phyloP scores from a whole-genome alignment of 2,113 vertebrate species.

The Taxidea taxus region DNA sequence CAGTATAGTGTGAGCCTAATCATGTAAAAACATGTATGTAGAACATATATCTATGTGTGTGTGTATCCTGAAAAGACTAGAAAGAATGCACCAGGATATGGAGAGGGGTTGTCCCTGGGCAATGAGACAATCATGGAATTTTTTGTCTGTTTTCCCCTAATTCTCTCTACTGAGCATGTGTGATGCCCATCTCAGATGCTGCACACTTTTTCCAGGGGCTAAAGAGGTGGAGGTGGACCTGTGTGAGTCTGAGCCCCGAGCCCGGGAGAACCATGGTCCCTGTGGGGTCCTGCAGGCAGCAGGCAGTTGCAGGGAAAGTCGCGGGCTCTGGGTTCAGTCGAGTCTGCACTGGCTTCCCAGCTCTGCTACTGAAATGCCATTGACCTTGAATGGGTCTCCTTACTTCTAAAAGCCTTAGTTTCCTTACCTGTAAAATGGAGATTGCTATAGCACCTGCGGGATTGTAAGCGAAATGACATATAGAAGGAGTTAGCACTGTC shows the following conservation, averaged over 20 bases:
- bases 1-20: background rate
- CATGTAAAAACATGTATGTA: background rate
- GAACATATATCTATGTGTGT: background rate
- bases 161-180: background rate
- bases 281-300: fast-evolving
- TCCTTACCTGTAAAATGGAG: background rate
- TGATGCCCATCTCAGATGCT: background rate
- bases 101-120: background rate
- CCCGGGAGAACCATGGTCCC: fast-evolving
- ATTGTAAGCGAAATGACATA: fast-evolving
- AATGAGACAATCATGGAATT: background rate
- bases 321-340: background rate
- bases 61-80: background rate
- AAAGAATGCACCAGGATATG: too few species aligned
- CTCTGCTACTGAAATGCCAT: fast-evolving
- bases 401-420: background rate
- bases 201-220: background rate
- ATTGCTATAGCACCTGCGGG: too few species aligned
- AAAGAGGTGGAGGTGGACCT: background rate
- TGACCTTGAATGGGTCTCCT: background rate
- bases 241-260: too few species aligned
- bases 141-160: background rate
- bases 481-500: background rate
- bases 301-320: background rate
- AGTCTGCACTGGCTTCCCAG: background rate